A percentile compares a stretch with the other conserved stretches of the same genome.
Conservation (phyloP, 2,113 vertebrate species). For the Nerophis lumbriciformis region DNA sequence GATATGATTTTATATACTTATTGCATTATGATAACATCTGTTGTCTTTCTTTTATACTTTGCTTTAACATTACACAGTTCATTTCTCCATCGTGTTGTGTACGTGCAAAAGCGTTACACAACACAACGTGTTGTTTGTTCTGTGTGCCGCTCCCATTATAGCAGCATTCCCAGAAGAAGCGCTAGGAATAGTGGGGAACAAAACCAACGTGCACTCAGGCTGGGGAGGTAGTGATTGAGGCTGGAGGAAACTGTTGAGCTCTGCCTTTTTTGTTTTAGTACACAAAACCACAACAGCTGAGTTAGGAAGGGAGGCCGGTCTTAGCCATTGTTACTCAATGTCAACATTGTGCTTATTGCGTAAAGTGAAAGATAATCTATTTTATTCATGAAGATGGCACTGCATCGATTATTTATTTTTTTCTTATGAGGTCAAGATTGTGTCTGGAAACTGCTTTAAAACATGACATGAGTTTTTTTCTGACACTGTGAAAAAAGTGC, state of each 20-base stretch:
- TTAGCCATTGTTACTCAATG: conserved; percentile 34
- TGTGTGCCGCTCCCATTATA: conserved; percentile 12
- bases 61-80: not conserved
- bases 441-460: too few species aligned
- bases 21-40: too few species aligned
- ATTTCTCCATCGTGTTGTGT: not conserved
- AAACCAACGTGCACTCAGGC: conserved; percentile 41
- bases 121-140: conserved; percentile 12
- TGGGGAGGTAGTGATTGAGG: conserved; percentile 41
- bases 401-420: too few species aligned
- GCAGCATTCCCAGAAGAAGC: conserved; percentile 29
- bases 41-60: not conserved
- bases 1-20: too few species aligned
- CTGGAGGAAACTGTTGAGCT: conserved; percentile 25
- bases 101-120: not conserved
- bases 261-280: conserved; percentile 42
- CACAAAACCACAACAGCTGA: conserved; percentile 53
- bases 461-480: too few species aligned
- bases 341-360: conserved; percentile 42
- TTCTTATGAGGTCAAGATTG: too few species aligned
- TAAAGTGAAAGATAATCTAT: conserved; percentile 32
- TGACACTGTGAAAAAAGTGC: too few species aligned
- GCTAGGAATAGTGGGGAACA: conserved; percentile 14
- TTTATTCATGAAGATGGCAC: conserved; percentile 32
- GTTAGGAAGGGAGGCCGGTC: conserved; percentile 49